Percentiles rank a stretch among this genome's conserved stretches.
phyloP scores from a whole-genome alignment of 2,113 vertebrate genomes.

The Prietella phreatophila region DNA sequence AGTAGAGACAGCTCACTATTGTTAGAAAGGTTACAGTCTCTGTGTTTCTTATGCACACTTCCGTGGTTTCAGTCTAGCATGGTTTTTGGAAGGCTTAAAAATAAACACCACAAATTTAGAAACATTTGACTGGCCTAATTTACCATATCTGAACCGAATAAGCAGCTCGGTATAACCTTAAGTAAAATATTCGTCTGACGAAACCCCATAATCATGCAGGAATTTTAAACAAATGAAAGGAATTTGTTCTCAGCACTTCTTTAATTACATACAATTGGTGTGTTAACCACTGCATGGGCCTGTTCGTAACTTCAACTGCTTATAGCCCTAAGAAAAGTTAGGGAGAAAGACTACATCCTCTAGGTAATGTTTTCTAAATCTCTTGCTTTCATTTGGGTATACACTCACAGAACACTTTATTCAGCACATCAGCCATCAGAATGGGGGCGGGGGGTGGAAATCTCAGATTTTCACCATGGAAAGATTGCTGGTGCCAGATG shows the following conservation, averaged over 20 bases:
- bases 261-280: background rate
- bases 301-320: background rate
- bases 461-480: no score
- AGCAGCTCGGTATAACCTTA: background rate
- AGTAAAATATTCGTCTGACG: background rate
- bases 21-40: conserved; percentile 23
- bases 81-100: conserved; percentile 26
- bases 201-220: background rate
- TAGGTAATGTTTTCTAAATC: background rate
- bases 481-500: no score
- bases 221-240: background rate
- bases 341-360: background rate
- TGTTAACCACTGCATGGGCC: background rate
- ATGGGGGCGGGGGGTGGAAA: no score
- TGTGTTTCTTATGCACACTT: background rate
- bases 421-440: no score
- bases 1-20: conserved; percentile 29
- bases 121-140: conserved; percentile 19
- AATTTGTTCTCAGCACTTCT: background rate
- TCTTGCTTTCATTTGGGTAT: background rate
- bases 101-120: background rate
- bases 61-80: background rate
- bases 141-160: background rate
- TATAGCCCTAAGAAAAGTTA: background rate
- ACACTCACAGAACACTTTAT: no score